Evolutionary conservation across 2,797 vertebrate species (phyloP).

Genomic region (Cossypha caffra): DNA sequence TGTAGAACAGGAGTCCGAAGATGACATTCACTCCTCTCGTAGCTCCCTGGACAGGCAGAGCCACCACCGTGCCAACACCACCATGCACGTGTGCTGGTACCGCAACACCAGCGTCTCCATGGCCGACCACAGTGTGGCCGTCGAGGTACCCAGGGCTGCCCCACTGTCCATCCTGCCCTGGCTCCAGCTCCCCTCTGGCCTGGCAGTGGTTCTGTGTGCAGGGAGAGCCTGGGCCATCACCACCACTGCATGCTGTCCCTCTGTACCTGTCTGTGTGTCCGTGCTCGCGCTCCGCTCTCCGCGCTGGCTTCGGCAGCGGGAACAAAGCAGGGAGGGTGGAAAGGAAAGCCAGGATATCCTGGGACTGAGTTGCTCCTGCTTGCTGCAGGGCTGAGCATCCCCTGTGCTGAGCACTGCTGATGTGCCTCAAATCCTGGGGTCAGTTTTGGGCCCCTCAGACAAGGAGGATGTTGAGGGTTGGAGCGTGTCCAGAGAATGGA

Average conservation of each 20-base stretch:
- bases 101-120: conserved; percentile 96
- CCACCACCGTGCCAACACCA: conserved; percentile 91
- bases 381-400: not conserved
- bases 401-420: not conserved
- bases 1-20: conserved; percentile 90
- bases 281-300: rapidly evolving
- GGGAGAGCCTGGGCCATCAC: not conserved
- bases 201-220: not conserved
- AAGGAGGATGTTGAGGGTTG: not conserved
- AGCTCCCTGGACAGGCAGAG: conserved; percentile 88
- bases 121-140: conserved; percentile 91
- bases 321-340: not conserved
- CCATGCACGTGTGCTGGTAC: conserved; percentile 97
- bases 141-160: conserved; percentile 83
- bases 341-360: not conserved
- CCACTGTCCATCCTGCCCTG: not conserved
- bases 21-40: conserved; percentile 83
- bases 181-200: not conserved
- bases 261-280: not conserved
- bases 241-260: not conserved
- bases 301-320: not conserved
- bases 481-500: not conserved
- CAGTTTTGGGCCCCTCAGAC: not conserved
- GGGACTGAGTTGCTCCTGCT: not conserved
- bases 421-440: not conserved